Conservation (phyloP, 2,797 vertebrate genomes). For the Distichodus sexfasciatus region DNA sequence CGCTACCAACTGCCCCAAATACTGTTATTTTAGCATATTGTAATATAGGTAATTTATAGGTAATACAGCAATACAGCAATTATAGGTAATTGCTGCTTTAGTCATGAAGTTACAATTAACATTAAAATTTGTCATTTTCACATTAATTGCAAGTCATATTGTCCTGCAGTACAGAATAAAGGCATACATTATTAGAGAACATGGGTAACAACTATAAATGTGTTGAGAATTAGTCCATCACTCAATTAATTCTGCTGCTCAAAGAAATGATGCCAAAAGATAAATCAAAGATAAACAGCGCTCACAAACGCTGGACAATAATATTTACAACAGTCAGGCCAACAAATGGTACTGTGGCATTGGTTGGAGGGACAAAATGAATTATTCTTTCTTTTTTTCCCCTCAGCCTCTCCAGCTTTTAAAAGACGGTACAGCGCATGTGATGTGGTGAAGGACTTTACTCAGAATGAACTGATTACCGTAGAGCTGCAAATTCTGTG, state of each 20-base stretch:
- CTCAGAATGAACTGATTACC: conserved; percentile 82
- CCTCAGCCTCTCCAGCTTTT: conserved; percentile 58
- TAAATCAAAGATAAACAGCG: conserved; percentile 21
- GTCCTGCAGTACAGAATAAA: too few species aligned
- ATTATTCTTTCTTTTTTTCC: conserved; percentile 62
- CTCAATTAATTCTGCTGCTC: neutral
- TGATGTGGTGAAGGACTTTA: conserved; percentile 75
- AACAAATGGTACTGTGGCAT: conserved; percentile 53
- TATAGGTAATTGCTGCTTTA: too few species aligned
- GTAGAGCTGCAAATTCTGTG: conserved; percentile 70
- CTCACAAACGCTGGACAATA: conserved; percentile 20
- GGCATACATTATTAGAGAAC: too few species aligned
- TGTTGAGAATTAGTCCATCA: neutral
- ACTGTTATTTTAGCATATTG: too few species aligned
- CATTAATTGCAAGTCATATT: too few species aligned
- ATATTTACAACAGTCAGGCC: conserved; percentile 19
- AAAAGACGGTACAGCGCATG: conserved; percentile 66
- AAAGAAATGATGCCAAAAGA: neutral
- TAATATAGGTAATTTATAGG: too few species aligned
- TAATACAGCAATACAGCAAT: too few species aligned
- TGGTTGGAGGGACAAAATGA: conserved; percentile 50
- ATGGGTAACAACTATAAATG: neutral
- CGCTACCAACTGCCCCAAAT: too few species aligned
- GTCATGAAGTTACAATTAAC: too few species aligned
- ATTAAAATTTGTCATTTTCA: too few species aligned